phyloP scores from a whole-genome alignment of 2,888 invertebrate species.

The Gibbula magus region DNA sequence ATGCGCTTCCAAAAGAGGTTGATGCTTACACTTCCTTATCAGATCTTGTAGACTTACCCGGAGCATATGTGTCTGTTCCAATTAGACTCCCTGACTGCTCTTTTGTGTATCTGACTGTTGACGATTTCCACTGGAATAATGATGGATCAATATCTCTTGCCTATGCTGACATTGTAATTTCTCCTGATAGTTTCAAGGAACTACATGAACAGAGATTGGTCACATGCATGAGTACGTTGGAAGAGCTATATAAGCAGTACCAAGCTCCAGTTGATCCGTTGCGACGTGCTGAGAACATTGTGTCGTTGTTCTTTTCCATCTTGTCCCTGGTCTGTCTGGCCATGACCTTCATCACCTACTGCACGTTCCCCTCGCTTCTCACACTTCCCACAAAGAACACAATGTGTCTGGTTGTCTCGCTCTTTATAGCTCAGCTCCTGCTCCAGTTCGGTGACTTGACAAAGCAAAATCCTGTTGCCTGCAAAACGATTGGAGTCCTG shows the following conservation, averaged over 20 bases:
- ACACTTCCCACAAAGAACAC: constrained; percentile 45
- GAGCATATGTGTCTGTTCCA: not conserved
- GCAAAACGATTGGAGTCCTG: constrained; percentile 39
- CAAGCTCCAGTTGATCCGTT: not conserved
- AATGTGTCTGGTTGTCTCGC: constrained; percentile 39
- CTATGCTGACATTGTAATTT: not conserved
- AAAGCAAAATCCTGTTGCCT: constrained; percentile 20
- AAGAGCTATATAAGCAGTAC: not conserved
- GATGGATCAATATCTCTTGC: not conserved
- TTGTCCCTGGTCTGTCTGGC: constrained; percentile 42
- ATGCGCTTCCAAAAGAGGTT: not conserved
- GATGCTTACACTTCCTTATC: not conserved
- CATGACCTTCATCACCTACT: constrained; percentile 43
- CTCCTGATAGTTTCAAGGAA: not conserved
- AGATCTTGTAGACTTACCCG: not conserved
- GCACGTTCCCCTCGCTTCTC: constrained; percentile 33
- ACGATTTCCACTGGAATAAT: not conserved
- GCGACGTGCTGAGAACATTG: not conserved
- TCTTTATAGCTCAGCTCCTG: constrained; percentile 41
- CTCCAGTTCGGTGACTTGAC: constrained; percentile 39
- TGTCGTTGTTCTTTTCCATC: constrained; percentile 31
- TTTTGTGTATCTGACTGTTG: not conserved
- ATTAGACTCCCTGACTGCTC: not conserved
- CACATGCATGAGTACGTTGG: not conserved
- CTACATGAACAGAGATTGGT: not conserved